Base-by-base conservation (phyloP, 2,113 vertebrate species). In the Cyprinodon tularosa region DNA sequence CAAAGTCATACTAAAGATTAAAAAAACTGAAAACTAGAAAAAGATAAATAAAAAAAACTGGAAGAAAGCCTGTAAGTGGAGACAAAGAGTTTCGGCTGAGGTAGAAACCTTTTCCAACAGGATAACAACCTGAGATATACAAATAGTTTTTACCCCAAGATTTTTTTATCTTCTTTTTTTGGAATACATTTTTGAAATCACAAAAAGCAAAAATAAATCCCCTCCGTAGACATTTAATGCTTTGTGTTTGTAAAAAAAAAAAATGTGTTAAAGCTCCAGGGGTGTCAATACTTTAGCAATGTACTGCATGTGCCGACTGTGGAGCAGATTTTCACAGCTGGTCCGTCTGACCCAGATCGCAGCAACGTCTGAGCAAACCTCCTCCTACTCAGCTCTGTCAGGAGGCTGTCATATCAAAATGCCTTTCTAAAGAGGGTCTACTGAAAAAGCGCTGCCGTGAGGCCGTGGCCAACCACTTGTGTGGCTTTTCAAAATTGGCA, bases 351-450 rank as follows among this genome's bases (percentile, higher is more conserved):
- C 62, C 62, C 10, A 68, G 63, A 86, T 83, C 73, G 77, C 65
- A 71, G 67, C 69, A 12, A 69, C 68, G 14, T 62, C 42, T 20
- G 68, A 71, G 37, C 45, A 71, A n/a, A 74, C 20, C 37, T 66
- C 57, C 66, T 75, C 57, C 71, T 78, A 64, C 29, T 78, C 75
- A 66, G 36, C 62, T 57, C 71, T n/a, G 67, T 81, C 80, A 74
- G 15, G 70, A 71, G 76, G 64, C 81, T 47, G 76, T 69, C 72
- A 1, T 70, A 79, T 90, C 83, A 86, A 86, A 91, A 86, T 83
- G 44, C 81, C 81, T 89, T 81, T 83, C 81, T 84, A 84, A 84
- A 86, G 76, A 79, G 60, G 69, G 45, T 37, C 69, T 61, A 87
- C 87, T 88, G 84, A 89, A 88, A 84, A 76, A 0, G 37, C 12